phyloP scores from a whole-genome alignment of 2,113 vertebrate genomes.

The Mormyrus iriodes region DNA sequence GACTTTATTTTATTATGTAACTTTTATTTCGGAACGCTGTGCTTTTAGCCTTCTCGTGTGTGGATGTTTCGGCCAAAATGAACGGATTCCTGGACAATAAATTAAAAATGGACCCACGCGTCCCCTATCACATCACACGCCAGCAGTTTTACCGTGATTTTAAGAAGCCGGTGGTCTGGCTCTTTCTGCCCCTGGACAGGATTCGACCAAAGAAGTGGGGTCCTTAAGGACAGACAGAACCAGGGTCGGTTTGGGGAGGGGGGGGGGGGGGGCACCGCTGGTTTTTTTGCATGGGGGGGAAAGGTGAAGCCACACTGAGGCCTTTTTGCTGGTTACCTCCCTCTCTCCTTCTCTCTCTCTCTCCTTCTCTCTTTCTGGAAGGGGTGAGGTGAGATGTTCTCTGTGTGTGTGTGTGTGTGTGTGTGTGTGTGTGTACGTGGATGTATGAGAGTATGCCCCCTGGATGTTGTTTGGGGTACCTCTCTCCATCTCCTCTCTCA shows the following conservation, averaged over 20 bases:
- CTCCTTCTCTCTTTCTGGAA: not conserved
- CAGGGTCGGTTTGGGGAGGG: not conserved
- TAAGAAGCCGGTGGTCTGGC: not conserved
- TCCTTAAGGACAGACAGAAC: conserved; percentile 44
- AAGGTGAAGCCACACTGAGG: conserved; percentile 14
- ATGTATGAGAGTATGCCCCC: not conserved
- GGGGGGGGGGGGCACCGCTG: conserved; percentile 25
- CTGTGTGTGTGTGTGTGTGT: not conserved
- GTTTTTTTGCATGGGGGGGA: conserved; percentile 34
- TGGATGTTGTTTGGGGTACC: not conserved
- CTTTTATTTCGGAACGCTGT: not conserved
- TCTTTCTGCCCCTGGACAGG: conserved; percentile 5
- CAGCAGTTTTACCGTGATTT: not conserved
- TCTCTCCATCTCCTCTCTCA: not conserved
- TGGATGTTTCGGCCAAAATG: not conserved
- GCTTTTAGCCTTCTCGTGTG: not conserved
- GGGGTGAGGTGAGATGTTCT: not conserved
- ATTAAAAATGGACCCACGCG: not conserved
- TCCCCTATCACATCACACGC: not conserved
- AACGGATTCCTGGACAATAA: not conserved
- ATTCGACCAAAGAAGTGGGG: conserved; percentile 12
- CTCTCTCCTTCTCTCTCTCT: not conserved
- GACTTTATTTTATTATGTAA: not conserved
- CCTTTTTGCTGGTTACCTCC: not conserved
- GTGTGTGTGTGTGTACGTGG: not conserved